These are phyloP conservation scores for Melinaea marsaeus DNA, from an alignment of 2,888 invertebrate genomes.

Conservation along the genomic window DNA sequence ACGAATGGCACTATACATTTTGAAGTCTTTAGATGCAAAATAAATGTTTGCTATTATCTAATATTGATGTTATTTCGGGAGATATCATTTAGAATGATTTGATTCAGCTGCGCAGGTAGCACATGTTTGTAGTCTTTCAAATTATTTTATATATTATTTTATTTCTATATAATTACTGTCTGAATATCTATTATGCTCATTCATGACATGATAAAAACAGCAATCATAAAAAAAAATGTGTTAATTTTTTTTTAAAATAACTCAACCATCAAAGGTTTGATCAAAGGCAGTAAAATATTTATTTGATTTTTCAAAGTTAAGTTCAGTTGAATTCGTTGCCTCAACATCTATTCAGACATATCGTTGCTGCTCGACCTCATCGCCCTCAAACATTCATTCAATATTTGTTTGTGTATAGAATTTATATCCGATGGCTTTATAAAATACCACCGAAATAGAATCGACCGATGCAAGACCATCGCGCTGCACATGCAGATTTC, in stretches of 20 bases:
- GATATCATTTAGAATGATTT: background rate
- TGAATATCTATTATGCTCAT: no score
- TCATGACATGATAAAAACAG: no score
- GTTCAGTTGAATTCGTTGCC: no score
- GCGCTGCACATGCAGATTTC: constrained; percentile 21
- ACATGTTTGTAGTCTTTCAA: background rate
- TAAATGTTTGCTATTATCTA: constrained; percentile 3
- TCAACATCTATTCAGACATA: no score
- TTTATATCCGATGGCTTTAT: background rate
- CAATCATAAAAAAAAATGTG: no score
- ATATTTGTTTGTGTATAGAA: background rate
- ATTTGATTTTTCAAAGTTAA: no score
- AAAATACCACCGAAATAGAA: constrained; percentile 5
- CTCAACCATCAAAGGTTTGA: no score
- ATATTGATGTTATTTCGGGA: background rate
- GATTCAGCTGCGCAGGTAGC: background rate
- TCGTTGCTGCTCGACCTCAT: background rate
- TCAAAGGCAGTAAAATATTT: no score
- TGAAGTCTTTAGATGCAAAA: background rate
- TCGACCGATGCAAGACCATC: background rate
- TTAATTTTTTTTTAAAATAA: no score
- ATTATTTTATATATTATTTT: no score
- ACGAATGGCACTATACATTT: constrained; percentile 20
- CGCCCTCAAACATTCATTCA: background rate
- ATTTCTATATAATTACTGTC: no score